Conservation (phyloP, 2,113 vertebrate genomes). For the Pseudopodoces humilis region DNA sequence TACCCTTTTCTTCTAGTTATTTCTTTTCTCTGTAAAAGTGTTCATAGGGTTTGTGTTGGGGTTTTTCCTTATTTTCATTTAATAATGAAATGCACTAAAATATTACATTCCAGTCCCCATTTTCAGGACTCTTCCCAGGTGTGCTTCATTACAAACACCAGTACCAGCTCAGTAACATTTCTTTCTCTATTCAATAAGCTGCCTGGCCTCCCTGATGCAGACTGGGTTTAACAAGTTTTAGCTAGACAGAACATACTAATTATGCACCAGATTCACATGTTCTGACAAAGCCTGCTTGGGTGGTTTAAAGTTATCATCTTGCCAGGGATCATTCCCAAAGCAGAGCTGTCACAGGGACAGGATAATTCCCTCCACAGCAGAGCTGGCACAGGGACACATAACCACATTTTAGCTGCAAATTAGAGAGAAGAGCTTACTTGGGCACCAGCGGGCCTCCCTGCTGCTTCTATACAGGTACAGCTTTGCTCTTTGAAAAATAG, state of each 20-base stretch:
- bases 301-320: background rate
- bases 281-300: background rate
- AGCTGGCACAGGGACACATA: background rate
- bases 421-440: background rate
- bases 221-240: background rate
- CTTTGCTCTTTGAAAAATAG: rapidly evolving
- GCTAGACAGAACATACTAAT: background rate
- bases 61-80: background rate
- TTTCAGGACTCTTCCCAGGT: background rate
- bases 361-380: background rate
- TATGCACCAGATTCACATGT: rapidly evolving
- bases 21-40: background rate
- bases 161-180: background rate
- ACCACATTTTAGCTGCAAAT: background rate
- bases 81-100: background rate
- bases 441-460: background rate
- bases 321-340: too few relatives aligned
- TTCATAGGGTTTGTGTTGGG: background rate
- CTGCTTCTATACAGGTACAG: background rate
- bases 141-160: background rate
- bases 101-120: background rate
- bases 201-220: background rate
- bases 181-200: background rate
- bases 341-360: background rate
- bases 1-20: background rate